Base-by-base conservation (phyloP, 2,113 vertebrate species). In the Mohoua ochrocephala region DNA sequence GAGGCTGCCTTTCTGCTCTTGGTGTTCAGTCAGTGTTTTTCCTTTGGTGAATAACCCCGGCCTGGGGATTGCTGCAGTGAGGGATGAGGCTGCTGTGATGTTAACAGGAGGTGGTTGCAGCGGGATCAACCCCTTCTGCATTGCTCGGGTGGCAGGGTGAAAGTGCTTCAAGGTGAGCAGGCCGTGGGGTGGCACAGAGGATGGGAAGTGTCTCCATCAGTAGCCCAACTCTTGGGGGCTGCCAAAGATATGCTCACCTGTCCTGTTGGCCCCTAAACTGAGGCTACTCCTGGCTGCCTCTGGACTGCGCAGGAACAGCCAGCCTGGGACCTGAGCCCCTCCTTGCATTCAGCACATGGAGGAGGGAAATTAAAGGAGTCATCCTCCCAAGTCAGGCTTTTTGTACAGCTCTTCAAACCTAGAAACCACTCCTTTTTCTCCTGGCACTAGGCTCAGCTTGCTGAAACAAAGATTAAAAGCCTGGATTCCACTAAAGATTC, bases 391-490 rank as follows among this genome's bases (percentile, higher is more conserved):
- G n/a, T 13, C 45, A 63, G 37, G 53, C 13, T 91, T 86, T 95
- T 60, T 61, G 64, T 27, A 74, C 37, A 81, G 50, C 53, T 80
- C 35, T 74, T 77, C 56, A 78, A 53, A 84, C 28, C 17, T 64
- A 64, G 63, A 44, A 92, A 80, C 33, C 0, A 6, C 24, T 76
- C 42, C 13, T 77, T 76, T 75, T 84, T 84, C 39, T 84, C 52
- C 47, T 54, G 64, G 33, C 35, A 7, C 33, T 70, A 75, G 74
- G 19, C 56, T 93, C 44, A 37, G 61, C 57, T 92, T 70, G 60
- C 70, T 91, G 78, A 91, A 95, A 70, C n/a, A 61, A 70, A 95
- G 73, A 78, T 79, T 77, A 87, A 94, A 92, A 84, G 41, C 39
- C 23, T 60, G 45, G 47, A 50, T 78, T 70, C 23, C 37, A 61